phyloP scores from a whole-genome alignment of 2,797 vertebrate genomes.

The Acipenser ruthenus region DNA sequence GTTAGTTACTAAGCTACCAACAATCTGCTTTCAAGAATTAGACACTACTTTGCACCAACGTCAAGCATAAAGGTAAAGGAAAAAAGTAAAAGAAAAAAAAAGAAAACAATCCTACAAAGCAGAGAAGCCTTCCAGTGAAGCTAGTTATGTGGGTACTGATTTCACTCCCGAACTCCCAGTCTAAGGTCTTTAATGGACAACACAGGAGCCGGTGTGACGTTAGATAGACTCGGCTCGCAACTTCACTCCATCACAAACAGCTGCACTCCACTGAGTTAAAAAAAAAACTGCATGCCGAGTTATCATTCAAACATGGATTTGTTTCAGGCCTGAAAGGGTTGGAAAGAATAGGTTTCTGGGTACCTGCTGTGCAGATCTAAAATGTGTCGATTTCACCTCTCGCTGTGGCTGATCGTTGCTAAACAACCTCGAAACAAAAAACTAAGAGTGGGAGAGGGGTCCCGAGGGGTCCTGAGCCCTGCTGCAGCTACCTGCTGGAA shows the following conservation, averaged over 20 bases:
- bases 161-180: not conserved
- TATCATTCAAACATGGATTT: not conserved
- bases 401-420: not conserved
- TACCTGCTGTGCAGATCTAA: not conserved
- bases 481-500: not conserved
- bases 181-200: not conserved
- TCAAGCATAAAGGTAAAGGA: too few relatives aligned
- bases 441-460: not conserved
- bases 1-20: too few relatives aligned
- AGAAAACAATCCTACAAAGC: too few relatives aligned
- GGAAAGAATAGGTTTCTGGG: conserved; percentile 7
- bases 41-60: too few relatives aligned
- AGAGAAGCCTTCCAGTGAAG: too few relatives aligned
- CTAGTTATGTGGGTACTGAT: too few relatives aligned
- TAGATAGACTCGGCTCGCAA: not conserved
- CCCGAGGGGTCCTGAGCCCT: conserved; percentile 1
- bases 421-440: not conserved
- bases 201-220: not conserved
- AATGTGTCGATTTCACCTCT: not conserved
- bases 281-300: not conserved
- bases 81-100: too few relatives aligned
- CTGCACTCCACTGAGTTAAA: not conserved
- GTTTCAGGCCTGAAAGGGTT: not conserved
- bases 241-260: not conserved
- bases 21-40: too few relatives aligned